These are phyloP conservation scores for Muscicapa striata DNA, from an alignment of 2,797 vertebrate genomes.

Conservation along the genomic window DNA sequence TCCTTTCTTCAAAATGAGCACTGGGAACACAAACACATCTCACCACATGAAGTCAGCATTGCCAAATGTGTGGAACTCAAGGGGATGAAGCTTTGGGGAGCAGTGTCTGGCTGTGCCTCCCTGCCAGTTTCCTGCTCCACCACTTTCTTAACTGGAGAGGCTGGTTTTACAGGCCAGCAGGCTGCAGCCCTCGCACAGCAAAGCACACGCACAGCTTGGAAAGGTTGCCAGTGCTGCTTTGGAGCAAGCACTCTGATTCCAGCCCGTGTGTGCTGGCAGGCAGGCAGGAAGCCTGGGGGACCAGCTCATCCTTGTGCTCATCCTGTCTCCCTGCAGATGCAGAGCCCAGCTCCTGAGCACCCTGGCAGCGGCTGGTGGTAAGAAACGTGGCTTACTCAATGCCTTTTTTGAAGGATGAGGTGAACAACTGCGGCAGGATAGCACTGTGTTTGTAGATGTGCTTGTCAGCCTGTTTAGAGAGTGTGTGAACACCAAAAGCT, in stretches of 20 bases:
- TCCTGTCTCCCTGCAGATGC: neutral
- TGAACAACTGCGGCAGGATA: neutral
- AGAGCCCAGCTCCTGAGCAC: neutral
- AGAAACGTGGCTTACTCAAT: neutral
- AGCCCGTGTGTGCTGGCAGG: neutral
- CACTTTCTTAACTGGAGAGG: neutral
- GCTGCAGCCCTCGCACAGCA: neutral
- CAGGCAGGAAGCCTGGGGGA: neutral
- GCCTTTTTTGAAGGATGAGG: neutral
- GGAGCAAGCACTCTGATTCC: neutral
- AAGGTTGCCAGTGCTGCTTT: neutral
- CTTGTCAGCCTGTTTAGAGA: neutral
- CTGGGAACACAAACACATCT: neutral
- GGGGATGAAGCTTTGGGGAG: neutral
- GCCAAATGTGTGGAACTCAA: neutral
- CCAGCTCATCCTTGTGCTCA: rapidly evolving
- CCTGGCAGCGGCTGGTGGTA: neutral
- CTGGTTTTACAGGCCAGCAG: neutral
- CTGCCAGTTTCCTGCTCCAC: neutral
- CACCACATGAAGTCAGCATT: neutral
- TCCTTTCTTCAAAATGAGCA: neutral
- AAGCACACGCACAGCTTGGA: neutral
- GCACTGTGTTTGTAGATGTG: neutral
- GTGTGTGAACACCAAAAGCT: neutral
- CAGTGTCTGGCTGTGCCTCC: neutral